Conservation (phyloP, 2,797 vertebrate genomes). For the Gadopsis bispinosus region DNA sequence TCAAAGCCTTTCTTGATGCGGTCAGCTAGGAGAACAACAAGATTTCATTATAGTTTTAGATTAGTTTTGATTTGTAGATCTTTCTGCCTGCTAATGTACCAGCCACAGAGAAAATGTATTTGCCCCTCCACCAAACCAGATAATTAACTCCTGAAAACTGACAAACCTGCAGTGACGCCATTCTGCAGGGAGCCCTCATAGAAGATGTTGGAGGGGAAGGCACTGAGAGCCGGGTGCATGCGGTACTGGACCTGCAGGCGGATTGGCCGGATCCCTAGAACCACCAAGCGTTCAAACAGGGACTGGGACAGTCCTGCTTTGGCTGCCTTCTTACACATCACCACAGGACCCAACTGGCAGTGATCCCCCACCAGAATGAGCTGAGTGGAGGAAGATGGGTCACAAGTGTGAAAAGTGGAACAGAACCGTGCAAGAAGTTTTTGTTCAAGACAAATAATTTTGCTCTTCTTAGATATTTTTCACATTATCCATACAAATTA, state of each 20-base stretch:
- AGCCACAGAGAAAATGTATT: not conserved
- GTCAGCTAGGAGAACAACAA: conserved; percentile 85
- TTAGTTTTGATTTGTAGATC: not conserved
- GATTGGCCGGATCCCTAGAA: conserved; percentile 96
- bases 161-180: conserved; percentile 92
- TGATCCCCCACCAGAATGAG: conserved; percentile 98
- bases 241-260: conserved; percentile 98
- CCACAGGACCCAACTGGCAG: conserved; percentile 97
- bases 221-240: conserved; percentile 98
- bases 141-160: not conserved
- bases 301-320: conserved; percentile 98
- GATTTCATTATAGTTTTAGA: not conserved
- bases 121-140: conserved; percentile 8
- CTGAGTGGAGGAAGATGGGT: conserved; percentile 71
- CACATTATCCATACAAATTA: not conserved
- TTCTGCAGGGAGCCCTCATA: conserved; percentile 98
- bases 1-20: conserved; percentile 99
- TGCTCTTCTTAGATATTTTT: not conserved
- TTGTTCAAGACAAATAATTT: not conserved
- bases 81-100: not conserved
- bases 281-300: conserved; percentile 96
- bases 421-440: not conserved
- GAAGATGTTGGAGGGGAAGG: conserved; percentile 99
- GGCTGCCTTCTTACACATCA: conserved; percentile 99
- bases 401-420: not conserved